Percentiles rank a stretch among this genome's conserved stretches.
These are phyloP conservation scores for Drosophila paramelanica DNA, from an alignment of 2,888 invertebrate genomes.

Conservation along the genomic window DNA sequence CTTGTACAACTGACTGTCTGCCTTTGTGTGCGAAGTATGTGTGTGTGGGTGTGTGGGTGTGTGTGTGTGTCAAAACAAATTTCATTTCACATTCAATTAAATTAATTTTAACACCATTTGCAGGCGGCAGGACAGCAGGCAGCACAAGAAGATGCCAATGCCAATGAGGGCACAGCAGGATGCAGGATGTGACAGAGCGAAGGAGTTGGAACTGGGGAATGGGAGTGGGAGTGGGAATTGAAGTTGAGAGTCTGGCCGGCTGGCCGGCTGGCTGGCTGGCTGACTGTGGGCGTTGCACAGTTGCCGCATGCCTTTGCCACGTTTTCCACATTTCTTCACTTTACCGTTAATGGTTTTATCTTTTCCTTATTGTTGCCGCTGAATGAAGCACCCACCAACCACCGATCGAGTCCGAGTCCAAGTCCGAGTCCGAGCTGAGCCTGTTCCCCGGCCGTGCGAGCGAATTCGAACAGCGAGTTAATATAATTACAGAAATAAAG, in stretches of 20 bases:
- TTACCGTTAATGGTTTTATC: constrained; percentile 78
- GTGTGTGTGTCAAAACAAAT: constrained; percentile 79
- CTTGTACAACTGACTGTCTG: constrained; percentile 20
- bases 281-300: constrained; percentile 30
- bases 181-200: constrained; percentile 39
- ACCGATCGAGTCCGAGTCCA: constrained; percentile 25
- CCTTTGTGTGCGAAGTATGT: constrained; percentile 3
- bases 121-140: constrained; percentile 56
- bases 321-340: constrained; percentile 75
- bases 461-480: constrained; percentile 78
- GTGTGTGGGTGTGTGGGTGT: constrained; percentile 31
- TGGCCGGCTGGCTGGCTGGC: neutral
- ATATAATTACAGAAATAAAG: constrained; percentile 83
- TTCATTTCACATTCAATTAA: constrained; percentile 83
- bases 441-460: constrained; percentile 23
- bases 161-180: constrained; percentile 74
- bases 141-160: constrained; percentile 65
- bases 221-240: constrained; percentile 1
- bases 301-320: constrained; percentile 78
- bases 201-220: constrained; percentile 3
- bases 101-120: constrained; percentile 82
- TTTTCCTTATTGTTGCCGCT: constrained; percentile 56
- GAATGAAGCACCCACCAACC: neutral
- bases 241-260: constrained; percentile 10
- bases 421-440: constrained; percentile 13